A percentile compares a stretch with the other conserved stretches of the same genome.
phyloP scores from a whole-genome alignment of 2,797 vertebrate genomes.

The Novumbra hubbsi region DNA sequence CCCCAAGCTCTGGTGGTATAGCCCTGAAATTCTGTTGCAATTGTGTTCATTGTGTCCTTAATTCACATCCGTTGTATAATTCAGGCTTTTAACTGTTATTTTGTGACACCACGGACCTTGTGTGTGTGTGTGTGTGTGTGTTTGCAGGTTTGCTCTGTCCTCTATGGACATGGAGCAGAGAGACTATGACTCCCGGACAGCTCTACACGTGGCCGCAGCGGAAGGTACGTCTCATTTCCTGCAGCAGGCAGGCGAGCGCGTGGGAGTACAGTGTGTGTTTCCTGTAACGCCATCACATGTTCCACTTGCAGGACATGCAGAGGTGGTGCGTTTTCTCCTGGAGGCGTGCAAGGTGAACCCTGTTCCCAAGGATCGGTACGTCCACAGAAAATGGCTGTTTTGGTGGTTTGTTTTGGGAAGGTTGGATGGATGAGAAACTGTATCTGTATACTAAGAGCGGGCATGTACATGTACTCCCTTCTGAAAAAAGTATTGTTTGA shows the following conservation, averaged over 20 bases:
- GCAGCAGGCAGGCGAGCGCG: background rate
- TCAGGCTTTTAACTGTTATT: background rate
- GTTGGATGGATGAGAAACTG: background rate
- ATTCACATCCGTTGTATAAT: background rate
- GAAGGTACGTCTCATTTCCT: slow-evolving; percentile 76
- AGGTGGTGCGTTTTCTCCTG: slow-evolving; percentile 94
- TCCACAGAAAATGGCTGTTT: background rate
- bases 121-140: slow-evolving; percentile 14
- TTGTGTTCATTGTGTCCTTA: too few relatives aligned
- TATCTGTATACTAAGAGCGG: background rate
- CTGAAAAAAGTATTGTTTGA: too few relatives aligned
- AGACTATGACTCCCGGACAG: slow-evolving; percentile 91
- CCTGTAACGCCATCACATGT: background rate
- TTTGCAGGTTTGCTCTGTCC: slow-evolving; percentile 84
- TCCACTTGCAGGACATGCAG: slow-evolving; percentile 81
- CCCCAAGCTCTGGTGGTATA: too few relatives aligned
- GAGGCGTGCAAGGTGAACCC: slow-evolving; percentile 98
- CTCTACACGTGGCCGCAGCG: slow-evolving; percentile 88
- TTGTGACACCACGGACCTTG: background rate
- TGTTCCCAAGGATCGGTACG: slow-evolving; percentile 92
- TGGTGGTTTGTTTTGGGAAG: background rate
- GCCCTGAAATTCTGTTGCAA: too few relatives aligned
- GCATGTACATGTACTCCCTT: background rate
- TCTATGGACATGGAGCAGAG: slow-evolving; percentile 95
- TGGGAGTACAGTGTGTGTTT: slow-evolving; percentile 8